Conservation (phyloP, 2,113 vertebrate species). For the Sinocyclocheilus rhinocerous region DNA sequence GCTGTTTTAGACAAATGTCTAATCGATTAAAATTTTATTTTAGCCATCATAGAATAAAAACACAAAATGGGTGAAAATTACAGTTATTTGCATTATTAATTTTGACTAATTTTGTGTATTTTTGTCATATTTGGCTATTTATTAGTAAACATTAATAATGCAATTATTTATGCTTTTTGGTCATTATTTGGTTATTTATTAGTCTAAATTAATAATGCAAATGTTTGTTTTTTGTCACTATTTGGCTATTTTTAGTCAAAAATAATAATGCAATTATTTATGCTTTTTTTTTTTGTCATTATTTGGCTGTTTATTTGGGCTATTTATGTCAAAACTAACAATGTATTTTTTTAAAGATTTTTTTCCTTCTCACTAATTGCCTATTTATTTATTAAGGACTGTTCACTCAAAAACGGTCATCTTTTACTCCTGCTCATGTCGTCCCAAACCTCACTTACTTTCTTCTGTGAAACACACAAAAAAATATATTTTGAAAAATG, state of each 20-base stretch:
- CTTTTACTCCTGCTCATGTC: neutral
- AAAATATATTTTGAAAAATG: neutral
- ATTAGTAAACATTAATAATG: neutral
- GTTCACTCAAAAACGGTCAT: neutral
- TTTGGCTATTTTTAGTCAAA: neutral
- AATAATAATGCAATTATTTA: neutral
- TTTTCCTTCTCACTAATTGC: neutral
- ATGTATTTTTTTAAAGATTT: neutral
- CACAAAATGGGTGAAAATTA: too few species aligned
- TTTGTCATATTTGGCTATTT: neutral
- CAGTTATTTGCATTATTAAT: too few species aligned
- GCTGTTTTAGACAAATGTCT: neutral
- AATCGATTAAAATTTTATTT: neutral
- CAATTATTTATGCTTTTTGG: neutral
- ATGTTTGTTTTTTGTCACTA: neutral
- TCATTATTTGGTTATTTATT: neutral
- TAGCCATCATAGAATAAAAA: too few species aligned
- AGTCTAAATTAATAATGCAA: too few species aligned
- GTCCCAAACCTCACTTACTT: neutral
- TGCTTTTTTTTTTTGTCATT: neutral
- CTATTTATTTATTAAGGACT: neutral
- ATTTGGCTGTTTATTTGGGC: neutral
- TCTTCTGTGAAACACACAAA: neutral
- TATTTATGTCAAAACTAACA: neutral
- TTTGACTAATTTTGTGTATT: too few species aligned